Percentiles rank a stretch among this genome's conserved stretches.
Evolutionary conservation across 2,797 vertebrate species (phyloP).

Genomic region (Gymnothorax javanicus): DNA sequence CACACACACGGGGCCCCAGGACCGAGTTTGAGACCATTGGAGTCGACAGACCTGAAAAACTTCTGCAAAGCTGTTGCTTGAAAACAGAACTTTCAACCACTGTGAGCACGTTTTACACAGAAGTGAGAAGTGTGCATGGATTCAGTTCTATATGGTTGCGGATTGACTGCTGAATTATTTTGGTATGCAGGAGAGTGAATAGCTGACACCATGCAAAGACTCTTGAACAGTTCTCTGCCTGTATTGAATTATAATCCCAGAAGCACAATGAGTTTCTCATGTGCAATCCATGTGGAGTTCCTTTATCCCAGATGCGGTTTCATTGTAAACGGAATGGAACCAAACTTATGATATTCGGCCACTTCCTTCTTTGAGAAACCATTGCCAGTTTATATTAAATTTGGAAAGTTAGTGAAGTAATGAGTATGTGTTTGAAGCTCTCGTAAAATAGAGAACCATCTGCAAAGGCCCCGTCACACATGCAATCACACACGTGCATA

Average conservation of each 20-base stretch:
- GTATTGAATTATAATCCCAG: no score
- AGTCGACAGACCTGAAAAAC: background rate
- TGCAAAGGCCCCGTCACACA: no score
- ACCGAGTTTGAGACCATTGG: background rate
- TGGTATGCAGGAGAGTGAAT: background rate
- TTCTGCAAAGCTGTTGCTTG: background rate
- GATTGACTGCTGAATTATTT: conserved; percentile 28
- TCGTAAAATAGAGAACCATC: no score
- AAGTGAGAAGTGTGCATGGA: background rate
- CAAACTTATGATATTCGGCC: background rate
- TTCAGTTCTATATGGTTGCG: conserved; percentile 15
- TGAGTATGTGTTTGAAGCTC: no score
- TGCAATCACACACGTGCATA: no score
- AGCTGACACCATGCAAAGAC: no score
- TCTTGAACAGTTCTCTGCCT: no score
- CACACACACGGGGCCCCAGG: no score
- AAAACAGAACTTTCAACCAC: background rate
- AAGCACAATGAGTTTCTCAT: background rate
- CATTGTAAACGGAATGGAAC: background rate
- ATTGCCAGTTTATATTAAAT: background rate
- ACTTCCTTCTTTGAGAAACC: background rate
- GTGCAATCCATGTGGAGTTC: no score
- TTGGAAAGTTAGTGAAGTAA: no score
- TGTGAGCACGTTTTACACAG: background rate
- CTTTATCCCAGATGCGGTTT: background rate